Percentiles rank a stretch among this genome's conserved stretches.
Conservation (phyloP, 2,888 invertebrate genomes). For the Cartodere bifasciata region DNA sequence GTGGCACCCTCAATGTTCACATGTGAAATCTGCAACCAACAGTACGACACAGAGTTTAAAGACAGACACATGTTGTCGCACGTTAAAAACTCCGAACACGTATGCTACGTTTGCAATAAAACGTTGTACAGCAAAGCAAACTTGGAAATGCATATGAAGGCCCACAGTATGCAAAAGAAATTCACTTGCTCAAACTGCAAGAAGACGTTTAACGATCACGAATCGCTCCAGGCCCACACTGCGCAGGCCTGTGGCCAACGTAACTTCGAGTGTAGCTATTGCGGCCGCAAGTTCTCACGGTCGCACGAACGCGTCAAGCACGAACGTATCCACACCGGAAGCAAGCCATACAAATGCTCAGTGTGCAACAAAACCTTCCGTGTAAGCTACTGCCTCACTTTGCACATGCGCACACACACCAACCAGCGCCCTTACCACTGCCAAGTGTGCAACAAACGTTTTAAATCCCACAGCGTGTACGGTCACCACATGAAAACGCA, state of each 20-base stretch:
- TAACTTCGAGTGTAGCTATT: slow-evolving; percentile 59
- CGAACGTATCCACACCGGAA: slow-evolving; percentile 70
- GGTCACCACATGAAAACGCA: slow-evolving; percentile 66
- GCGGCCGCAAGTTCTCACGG: slow-evolving; percentile 55
- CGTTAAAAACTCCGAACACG: slow-evolving; percentile 40
- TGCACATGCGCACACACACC: slow-evolving; percentile 70
- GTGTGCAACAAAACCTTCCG: slow-evolving; percentile 71
- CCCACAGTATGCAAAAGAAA: slow-evolving; percentile 44
- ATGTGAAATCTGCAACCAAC: slow-evolving; percentile 40
- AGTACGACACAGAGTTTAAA: slow-evolving; percentile 37
- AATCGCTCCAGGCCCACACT: slow-evolving; percentile 28
- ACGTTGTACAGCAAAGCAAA: slow-evolving; percentile 53
- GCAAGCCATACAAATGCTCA: slow-evolving; percentile 66
- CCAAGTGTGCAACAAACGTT: slow-evolving; percentile 56
- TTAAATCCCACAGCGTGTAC: slow-evolving; percentile 69
- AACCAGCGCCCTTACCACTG: slow-evolving; percentile 66
- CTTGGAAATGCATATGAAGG: slow-evolving; percentile 60
- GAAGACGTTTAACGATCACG: slow-evolving; percentile 28
- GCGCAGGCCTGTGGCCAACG: slow-evolving; percentile 17
- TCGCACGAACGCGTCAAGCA: slow-evolving; percentile 77
- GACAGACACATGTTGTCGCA: slow-evolving; percentile 58
- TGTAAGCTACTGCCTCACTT: slow-evolving; percentile 64
- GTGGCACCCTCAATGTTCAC: too few species aligned
- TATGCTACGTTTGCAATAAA: slow-evolving; percentile 58
- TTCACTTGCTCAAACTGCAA: slow-evolving; percentile 32